Conservation (phyloP, 2,113 vertebrate species). For the Tringa solitaria region DNA sequence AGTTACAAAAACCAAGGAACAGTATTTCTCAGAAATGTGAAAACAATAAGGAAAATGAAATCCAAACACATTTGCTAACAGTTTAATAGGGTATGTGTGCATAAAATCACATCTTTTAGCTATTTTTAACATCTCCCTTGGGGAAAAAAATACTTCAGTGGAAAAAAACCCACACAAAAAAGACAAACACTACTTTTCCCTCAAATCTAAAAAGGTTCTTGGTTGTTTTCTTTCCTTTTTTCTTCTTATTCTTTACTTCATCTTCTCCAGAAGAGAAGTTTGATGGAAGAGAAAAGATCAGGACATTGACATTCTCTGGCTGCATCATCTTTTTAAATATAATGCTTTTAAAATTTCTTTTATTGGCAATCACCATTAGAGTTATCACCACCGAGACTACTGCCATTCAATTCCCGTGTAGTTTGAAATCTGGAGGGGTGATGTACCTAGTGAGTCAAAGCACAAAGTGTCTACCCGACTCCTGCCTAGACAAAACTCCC, state of each 20-base stretch:
- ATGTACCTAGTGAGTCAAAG: constrained; percentile 24
- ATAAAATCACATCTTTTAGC: background rate
- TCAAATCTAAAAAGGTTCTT: background rate
- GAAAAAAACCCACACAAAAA: background rate
- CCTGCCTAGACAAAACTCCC: constrained; percentile 27
- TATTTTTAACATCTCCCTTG: background rate
- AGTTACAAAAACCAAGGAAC: background rate
- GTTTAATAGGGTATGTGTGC: background rate
- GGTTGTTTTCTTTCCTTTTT: background rate
- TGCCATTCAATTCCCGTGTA: background rate
- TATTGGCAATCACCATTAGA: background rate
- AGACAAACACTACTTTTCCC: background rate
- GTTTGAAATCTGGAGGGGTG: background rate
- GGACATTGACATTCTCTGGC: background rate
- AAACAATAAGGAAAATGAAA: background rate
- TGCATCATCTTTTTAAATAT: background rate
- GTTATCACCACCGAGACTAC: background rate
- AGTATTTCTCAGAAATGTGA: background rate
- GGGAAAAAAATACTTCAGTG: background rate
- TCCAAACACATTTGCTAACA: background rate
- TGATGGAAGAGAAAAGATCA: background rate
- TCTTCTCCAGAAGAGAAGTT: background rate
- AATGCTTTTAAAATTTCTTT: background rate
- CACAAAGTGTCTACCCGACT: background rate
- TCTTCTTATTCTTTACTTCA: background rate